These are phyloP conservation scores for Andrena fulva DNA, from an alignment of 2,888 invertebrate species.

Conservation along the genomic window DNA sequence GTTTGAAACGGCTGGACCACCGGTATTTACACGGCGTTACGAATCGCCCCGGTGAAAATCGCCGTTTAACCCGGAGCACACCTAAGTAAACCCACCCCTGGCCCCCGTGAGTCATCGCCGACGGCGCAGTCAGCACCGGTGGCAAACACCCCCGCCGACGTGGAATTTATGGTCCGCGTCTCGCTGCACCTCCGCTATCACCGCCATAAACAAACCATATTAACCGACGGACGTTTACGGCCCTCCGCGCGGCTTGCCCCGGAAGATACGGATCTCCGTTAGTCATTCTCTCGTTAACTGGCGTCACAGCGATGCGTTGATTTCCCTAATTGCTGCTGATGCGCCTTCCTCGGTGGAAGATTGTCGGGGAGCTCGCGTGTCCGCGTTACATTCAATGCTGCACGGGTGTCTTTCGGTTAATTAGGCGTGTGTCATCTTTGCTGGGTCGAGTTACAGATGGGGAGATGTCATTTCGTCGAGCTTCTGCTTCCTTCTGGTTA, in stretches of 20 bases:
- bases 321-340: constrained; percentile 74
- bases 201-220: constrained; percentile 80
- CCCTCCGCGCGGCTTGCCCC: constrained; percentile 40
- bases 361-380: constrained; percentile 33
- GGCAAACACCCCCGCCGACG: constrained; percentile 61
- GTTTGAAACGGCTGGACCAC: constrained; percentile 11
- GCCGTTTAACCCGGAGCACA: constrained; percentile 52
- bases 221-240: constrained; percentile 72
- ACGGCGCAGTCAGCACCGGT: constrained; percentile 45
- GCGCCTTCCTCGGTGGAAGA: constrained; percentile 30
- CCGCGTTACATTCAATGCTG: not conserved
- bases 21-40: constrained; percentile 58
- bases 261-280: constrained; percentile 77
- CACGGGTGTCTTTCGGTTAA: constrained; percentile 25
- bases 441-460: not conserved
- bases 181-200: constrained; percentile 71
- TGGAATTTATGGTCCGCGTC: constrained; percentile 73
- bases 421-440: constrained; percentile 23
- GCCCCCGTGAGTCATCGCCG: constrained; percentile 63
- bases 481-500: not conserved
- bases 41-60: constrained; percentile 56
- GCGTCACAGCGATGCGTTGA: constrained; percentile 69
- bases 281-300: constrained; percentile 76
- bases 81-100: constrained; percentile 64
- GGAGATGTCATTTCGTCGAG: constrained; percentile 10